A percentile compares a stretch with the other conserved stretches of the same genome.
Evolutionary conservation across 2,888 invertebrate genomes (phyloP).

Genomic region (Cabera pusaria): DNA sequence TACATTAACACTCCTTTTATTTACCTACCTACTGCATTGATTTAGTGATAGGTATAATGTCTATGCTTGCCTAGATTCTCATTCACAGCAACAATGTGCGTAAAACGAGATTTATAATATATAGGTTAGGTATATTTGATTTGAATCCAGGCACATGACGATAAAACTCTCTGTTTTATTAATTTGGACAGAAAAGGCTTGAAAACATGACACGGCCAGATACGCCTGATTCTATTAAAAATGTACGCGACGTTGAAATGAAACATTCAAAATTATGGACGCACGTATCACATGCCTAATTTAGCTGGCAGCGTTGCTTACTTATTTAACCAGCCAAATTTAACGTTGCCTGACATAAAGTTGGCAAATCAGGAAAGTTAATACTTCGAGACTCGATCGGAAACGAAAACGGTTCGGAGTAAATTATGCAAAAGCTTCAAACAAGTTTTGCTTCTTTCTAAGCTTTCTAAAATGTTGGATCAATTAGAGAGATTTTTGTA

Average conservation of each 20-base stretch:
- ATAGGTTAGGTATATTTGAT: too few species aligned
- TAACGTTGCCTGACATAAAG: slow-evolving; percentile 4
- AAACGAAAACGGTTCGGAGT: slow-evolving; percentile 26
- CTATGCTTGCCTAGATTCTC: too few species aligned
- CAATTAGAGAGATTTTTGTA: slow-evolving; percentile 23
- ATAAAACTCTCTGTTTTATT: too few species aligned
- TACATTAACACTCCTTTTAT: too few species aligned
- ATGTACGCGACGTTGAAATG: slow-evolving; percentile 13
- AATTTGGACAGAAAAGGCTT: too few species aligned
- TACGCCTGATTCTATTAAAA: slow-evolving; percentile 18
- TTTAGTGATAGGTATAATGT: too few species aligned
- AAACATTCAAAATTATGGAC: slow-evolving; percentile 17
- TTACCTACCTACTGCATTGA: too few species aligned
- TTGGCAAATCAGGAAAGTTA: slow-evolving; percentile 10
- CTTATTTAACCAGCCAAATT: slow-evolving; percentile 9
- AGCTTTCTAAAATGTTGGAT: slow-evolving; percentile 37
- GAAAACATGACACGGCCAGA: too few species aligned
- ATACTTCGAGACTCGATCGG: slow-evolving; percentile 2
- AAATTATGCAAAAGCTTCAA: slow-evolving; percentile 37
- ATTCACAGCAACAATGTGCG: too few species aligned
- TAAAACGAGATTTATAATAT: too few species aligned
- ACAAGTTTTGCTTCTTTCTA: slow-evolving; percentile 36
- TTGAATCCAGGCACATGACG: too few species aligned
- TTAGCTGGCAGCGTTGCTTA: slow-evolving; percentile 3
- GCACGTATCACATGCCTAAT: slow-evolving; percentile 7